Base-by-base conservation (phyloP, 37 sponge, comb jelly and placozoan species). In the Bolinopsis microptera region DNA sequence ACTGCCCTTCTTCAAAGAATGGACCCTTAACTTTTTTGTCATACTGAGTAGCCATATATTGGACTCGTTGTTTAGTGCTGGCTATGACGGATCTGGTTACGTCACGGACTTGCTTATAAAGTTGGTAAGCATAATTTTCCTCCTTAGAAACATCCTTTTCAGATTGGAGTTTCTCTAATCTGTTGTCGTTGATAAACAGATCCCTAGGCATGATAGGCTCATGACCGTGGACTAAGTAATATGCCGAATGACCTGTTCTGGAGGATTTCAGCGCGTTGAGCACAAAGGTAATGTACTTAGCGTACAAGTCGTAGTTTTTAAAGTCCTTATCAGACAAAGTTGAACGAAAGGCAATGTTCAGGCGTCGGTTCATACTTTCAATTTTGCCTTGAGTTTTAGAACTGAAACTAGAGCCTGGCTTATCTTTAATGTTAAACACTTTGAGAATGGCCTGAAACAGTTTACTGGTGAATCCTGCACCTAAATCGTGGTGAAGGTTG, bases 21-120 rank as follows among this genome's bases (percentile, higher is more conserved):
- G 82, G 82, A 33, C 82, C 82, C 8, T 35, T 32, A 32, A 80
- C 37, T 21, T 80, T 80, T 80, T 80, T 80, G 82, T 80, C 82
- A 33, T 80, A 80, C 23, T 80, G 82, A 34, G 24, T 80, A 22
- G 82, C 82, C 82, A 80, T 80, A 37, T 80, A 80, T 33, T 30
- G 24, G 9, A 37, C 24, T 33, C 30, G 16, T 22, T 32, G 24
- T 34, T 80, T 13, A 36, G 82, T 30, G 3, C 32, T 18, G 5
- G 37, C 5, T 1, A 24, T 80, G 37, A 80, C 82, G 1, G 3
- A 5, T 8, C 82, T 33, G 8, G 82, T 22, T 9, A 33, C 23
- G 82, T 80, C 38, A 32, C 23, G 16, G 3, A 35, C 37, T 21
- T 1, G 2, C 1, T 3, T 3, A 33, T 80, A 80, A 5, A 35